Evolutionary conservation across 1,140 invertebrate genomes (phyloP).

Genomic region (Mylabris phalerata): DNA sequence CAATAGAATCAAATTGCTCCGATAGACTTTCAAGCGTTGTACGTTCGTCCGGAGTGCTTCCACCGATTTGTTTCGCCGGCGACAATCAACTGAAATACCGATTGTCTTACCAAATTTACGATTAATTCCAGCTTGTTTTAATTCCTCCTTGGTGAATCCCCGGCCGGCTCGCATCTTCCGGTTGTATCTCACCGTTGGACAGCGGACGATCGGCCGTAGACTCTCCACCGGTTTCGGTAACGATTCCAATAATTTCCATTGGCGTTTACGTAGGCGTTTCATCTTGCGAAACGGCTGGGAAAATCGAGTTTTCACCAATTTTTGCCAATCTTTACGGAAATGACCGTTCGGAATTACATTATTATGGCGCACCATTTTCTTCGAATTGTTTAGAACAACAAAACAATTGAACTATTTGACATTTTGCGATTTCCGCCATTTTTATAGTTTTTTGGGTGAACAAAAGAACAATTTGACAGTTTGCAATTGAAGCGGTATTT

Average conservation of each 20-base stretch:
- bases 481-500: too few relatives aligned
- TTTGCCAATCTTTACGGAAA: conserved; percentile 99
- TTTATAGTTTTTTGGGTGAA: too few relatives aligned
- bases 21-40: conserved; percentile 5
- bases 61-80: conserved; percentile 71
- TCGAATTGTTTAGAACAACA: too few relatives aligned
- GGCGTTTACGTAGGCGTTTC: conserved; percentile 58
- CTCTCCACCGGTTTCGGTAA: conserved; percentile 83
- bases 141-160: conserved; percentile 90
- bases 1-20: background rate
- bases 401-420: too few relatives aligned
- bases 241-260: conserved; percentile 69
- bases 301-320: conserved; percentile 93
- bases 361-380: conserved; percentile 56
- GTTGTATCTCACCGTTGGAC: conserved; percentile 86
- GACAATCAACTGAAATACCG: conserved; percentile 89
- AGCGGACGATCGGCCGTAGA: conserved; percentile 83
- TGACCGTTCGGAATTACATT: conserved; percentile 98
- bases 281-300: conserved; percentile 87
- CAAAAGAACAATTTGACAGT: too few relatives aligned
- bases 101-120: conserved; percentile 78
- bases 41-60: conserved; percentile 2
- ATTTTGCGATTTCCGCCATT: too few relatives aligned
- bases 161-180: conserved; percentile 83
- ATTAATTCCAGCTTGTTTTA: conserved; percentile 78